Conservation (phyloP, 2,888 invertebrate species). For the Euzophera pinguis region DNA sequence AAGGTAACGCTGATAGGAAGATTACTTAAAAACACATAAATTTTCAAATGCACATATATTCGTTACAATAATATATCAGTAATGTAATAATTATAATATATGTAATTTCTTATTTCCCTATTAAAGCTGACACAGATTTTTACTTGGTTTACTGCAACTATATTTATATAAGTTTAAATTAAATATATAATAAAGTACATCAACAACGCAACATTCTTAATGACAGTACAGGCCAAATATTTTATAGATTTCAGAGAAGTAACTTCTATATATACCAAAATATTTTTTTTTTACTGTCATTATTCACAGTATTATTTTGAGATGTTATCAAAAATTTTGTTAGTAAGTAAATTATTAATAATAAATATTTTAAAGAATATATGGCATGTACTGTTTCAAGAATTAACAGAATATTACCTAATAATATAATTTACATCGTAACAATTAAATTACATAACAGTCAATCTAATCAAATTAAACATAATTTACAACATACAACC, state of each 20-base stretch:
- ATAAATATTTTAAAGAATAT: not conserved
- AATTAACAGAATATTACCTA: not conserved
- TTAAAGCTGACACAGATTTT: conserved; percentile 75
- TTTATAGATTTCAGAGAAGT: too few species aligned
- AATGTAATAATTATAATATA: conserved; percentile 38
- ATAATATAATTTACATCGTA: too few species aligned
- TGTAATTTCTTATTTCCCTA: conserved; percentile 65
- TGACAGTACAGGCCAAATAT: not conserved
- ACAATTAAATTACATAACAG: too few species aligned
- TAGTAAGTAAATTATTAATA: too few species aligned
- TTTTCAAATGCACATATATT: conserved; percentile 72
- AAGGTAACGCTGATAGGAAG: not conserved
- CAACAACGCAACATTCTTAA: not conserved
- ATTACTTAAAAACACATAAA: not conserved
- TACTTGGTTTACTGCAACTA: conserved; percentile 61
- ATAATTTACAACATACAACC: too few species aligned
- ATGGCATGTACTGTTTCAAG: not conserved
- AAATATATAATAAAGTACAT: conserved; percentile 4
- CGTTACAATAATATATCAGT: conserved; percentile 54
- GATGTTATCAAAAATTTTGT: too few species aligned
- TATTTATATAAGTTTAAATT: conserved; percentile 35
- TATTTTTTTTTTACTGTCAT: too few species aligned
- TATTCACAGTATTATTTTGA: too few species aligned
- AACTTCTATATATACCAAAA: too few species aligned
- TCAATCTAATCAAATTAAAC: too few species aligned